Evolutionary conservation across 2,888 invertebrate species (phyloP), one percentile per base, ranked within the genome.

Genomic region (Bimastos eiseni): DNA sequence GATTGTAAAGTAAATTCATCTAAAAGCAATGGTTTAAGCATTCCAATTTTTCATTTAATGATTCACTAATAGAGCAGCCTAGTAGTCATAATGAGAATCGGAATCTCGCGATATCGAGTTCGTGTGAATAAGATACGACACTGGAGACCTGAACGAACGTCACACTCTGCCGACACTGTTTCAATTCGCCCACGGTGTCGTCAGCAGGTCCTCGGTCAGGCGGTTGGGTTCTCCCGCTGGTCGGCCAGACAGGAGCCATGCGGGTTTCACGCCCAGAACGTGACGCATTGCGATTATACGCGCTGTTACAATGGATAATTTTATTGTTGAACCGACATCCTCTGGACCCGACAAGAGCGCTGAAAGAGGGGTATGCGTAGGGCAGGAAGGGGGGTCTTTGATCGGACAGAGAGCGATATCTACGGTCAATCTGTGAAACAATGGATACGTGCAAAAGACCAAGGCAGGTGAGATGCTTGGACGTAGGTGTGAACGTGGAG

Each of bases 141-240:
- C 30, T 13, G 30, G 70, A 70, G 30, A 70, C 30, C 70, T n/a
- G 70, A 30, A 70, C 30, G 30, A n/a, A 70, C 30, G 8, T 13
- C 70, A 11, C 70, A 11, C 8, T n/a, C 30, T 70, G 11, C n/a
- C 70, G 30, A 30, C 70, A 70, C n/a, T 49, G 49, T 49, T 49
- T 70, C 70, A 70, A 70, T 70, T 70, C 70, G 70, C 70, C 70
- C n/a, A 70, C 70, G 70, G 70, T 70, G 70, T 70, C 70, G 70
- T 49, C 13, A 70, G n/a, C 70, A 70, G 70, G 3, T 24, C 24
- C 49, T 49, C 21, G 24, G 49, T 49, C 49, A 6, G 24, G 21
- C 24, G 41, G 49, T 49, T 24, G 49, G 44, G n/a, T n/a, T n/a
- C n/a, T n/a, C n/a, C n/a, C n/a, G n/a, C 13, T 17, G 70, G 70